Conservation (phyloP, 2,888 invertebrate species). For the Plagodis pulveraria region DNA sequence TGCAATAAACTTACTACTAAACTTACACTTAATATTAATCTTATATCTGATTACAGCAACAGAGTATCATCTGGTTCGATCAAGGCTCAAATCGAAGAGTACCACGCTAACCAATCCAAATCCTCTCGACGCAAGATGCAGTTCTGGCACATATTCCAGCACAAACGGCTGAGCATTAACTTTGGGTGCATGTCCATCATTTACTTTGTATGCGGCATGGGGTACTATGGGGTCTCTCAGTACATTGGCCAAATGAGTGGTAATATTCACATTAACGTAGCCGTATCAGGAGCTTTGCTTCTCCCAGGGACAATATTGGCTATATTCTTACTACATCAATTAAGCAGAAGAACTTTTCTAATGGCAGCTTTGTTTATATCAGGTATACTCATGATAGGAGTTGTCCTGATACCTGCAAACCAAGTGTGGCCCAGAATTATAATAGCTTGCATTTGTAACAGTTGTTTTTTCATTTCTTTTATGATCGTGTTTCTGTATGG, state of each 20-base stretch:
- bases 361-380: slow-evolving; percentile 79
- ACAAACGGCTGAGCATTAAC: slow-evolving; percentile 84
- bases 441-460: slow-evolving; percentile 89
- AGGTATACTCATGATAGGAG: slow-evolving; percentile 61
- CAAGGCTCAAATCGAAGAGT: slow-evolving; percentile 56
- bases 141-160: slow-evolving; percentile 65
- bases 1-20: too few relatives aligned
- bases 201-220: slow-evolving; percentile 92
- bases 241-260: slow-evolving; percentile 91
- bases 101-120: slow-evolving; percentile 34
- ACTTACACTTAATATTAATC: too few relatives aligned
- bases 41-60: slow-evolving; percentile 45
- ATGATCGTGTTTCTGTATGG: slow-evolving; percentile 93
- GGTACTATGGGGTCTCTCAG: slow-evolving; percentile 93
- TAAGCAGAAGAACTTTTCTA: slow-evolving; percentile 86
- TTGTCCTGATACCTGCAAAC: slow-evolving; percentile 50
- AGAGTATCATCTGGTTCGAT: slow-evolving; percentile 46
- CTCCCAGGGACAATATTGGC: slow-evolving; percentile 86
- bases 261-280: slow-evolving; percentile 91
- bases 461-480: slow-evolving; percentile 91
- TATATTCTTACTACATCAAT: slow-evolving; percentile 83
- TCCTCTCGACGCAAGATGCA: slow-evolving; percentile 42
- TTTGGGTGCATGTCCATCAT: slow-evolving; percentile 88
- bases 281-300: slow-evolving; percentile 88
- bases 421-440: slow-evolving; percentile 77